phyloP scores from a whole-genome alignment of 2,113 vertebrate species.

The Thryonomys swinderianus region DNA sequence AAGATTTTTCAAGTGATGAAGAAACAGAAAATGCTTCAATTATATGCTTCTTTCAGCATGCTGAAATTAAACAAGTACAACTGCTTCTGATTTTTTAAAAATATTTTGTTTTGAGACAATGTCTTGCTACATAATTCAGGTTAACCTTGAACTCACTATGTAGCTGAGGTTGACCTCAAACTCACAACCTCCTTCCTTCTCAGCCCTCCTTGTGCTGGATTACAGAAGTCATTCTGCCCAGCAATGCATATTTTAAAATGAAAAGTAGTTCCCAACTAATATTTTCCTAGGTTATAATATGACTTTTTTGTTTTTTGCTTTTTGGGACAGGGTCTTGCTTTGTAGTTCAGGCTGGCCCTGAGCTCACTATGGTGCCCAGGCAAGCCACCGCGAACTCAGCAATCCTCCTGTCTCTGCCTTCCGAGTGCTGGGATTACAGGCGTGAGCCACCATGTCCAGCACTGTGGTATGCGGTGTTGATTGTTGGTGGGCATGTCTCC shows the following conservation, averaged over 20 bases:
- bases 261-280: neutral
- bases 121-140: neutral
- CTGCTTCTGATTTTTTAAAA: neutral
- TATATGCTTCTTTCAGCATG: neutral
- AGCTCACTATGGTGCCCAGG: no score
- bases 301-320: no score
- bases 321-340: no score
- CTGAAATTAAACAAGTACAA: conserved; percentile 17
- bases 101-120: neutral
- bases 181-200: neutral
- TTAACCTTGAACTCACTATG: neutral
- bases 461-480: no score
- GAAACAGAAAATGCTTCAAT: conserved; percentile 23
- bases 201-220: neutral
- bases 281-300: neutral
- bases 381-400: no score
- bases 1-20: neutral
- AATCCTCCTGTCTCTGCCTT: no score
- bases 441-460: no score
- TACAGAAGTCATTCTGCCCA: neutral
- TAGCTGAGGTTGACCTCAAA: neutral
- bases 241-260: neutral
- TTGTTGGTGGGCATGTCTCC: no score
- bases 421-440: no score
- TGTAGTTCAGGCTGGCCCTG: no score